Base-by-base conservation (phyloP, 2,888 invertebrate genomes). In the Mesorhabditis sp. region DNA sequence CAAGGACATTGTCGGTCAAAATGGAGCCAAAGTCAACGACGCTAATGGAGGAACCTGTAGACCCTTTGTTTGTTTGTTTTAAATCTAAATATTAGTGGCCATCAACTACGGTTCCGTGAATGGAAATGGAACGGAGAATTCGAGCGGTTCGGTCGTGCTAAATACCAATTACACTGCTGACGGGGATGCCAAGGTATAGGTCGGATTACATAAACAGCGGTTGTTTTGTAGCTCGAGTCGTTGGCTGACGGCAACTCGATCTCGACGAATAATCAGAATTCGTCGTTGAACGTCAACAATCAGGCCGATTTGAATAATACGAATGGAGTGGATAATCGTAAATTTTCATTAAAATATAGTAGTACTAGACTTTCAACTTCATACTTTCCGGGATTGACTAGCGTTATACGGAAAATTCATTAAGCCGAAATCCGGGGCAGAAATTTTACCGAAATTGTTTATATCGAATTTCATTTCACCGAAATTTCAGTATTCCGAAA, bases 21-120 rank as follows among this genome's bases (percentile, higher is more conserved):
- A 76, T 62, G 80, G 80, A 45, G 44, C 78, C 13, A 77, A 80
- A 70, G 72, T 76, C 13, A 69, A 76, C n/a, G 74, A 80, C 45
- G 64, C 70, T 4, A 73, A 78, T 15, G 77, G 77, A 70, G 77
- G 76, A 63, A 78, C 77, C 10, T 66, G 79, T 78, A 43, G 61
- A 50, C n/a, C 10, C 4, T 50, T 42, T 28, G 13, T 45, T 13
- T 15, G 3, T 50, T 62, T 4, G 2, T 42, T 28, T 41, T 3
- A 45, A 4, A 43, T 62, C 7, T 58, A 4, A 45, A 50, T 62
- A 10, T 13, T 43, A 79, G 79, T 78, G 61, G 75, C 78, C 15
- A 71, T 80, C 45, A 78, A 78, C 13, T 72, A 76, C 62, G 79
- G 80, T 15, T 69, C 66, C 13, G 67, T 80, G 28, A 65, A 72